Conservation (phyloP, 2,888 invertebrate species). For the Cacoxenus indagator region DNA sequence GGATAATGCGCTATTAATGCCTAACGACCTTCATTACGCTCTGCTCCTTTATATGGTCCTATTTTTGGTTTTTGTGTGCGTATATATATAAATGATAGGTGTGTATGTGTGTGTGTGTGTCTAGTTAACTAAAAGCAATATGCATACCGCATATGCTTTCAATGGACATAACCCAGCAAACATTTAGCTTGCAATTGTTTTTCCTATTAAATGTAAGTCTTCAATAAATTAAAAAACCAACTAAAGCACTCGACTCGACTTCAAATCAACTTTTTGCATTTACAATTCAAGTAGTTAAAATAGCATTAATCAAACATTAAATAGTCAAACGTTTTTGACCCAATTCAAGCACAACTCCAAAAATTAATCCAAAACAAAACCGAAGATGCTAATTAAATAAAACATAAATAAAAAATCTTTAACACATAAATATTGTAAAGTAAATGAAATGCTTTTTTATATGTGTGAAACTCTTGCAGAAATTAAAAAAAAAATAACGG, state of each 20-base stretch:
- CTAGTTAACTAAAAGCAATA: background rate
- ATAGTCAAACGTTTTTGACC: background rate
- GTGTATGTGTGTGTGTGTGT: background rate
- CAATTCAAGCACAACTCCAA: conserved; percentile 36
- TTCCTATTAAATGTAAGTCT: conserved; percentile 49
- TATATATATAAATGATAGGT: background rate
- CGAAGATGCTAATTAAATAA: conserved; percentile 53
- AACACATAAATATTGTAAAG: conserved; percentile 8
- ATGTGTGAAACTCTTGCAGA: background rate
- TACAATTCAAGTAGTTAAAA: background rate
- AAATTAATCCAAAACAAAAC: conserved; percentile 62
- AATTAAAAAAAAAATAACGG: background rate
- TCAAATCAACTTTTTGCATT: background rate
- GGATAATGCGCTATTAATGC: too few species aligned
- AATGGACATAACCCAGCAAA: conserved; percentile 20
- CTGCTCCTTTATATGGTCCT: too few species aligned
- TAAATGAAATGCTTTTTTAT: background rate
- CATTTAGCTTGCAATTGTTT: conserved; percentile 15
- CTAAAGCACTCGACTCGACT: conserved; percentile 37
- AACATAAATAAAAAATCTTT: conserved; percentile 14
- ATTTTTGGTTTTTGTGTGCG: background rate
- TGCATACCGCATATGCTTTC: background rate
- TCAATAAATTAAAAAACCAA: conserved; percentile 22
- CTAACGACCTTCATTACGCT: too few species aligned
- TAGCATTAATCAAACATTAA: background rate